A percentile compares a stretch with the other conserved stretches of the same genome.
These are phyloP conservation scores for Electrona antarctica DNA, from an alignment of 2,113 vertebrate genomes.

Conservation along the genomic window DNA sequence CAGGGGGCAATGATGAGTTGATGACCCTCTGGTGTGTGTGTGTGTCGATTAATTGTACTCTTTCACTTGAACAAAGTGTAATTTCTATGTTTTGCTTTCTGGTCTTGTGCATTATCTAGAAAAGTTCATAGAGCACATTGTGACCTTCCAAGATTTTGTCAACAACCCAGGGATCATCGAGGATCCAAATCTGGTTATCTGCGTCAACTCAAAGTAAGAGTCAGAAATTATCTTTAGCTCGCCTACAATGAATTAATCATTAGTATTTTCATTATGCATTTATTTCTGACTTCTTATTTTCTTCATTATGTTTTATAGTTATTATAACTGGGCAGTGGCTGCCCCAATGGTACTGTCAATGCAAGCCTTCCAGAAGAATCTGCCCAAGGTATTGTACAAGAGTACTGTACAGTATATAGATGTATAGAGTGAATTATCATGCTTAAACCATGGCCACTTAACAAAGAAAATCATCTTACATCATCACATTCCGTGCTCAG, in stretches of 20 bases:
- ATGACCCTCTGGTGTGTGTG: neutral
- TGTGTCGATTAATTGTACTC: neutral
- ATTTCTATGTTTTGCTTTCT: neutral
- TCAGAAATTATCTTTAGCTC: neutral
- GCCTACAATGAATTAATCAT: neutral
- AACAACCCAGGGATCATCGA: conserved; percentile 89
- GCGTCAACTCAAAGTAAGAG: conserved; percentile 89
- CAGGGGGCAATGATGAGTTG: no score
- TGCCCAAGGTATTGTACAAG: conserved; percentile 85
- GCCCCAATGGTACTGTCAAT: conserved; percentile 92
- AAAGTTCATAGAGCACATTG: conserved; percentile 85
- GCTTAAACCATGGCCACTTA: neutral
- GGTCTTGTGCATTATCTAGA: conserved; percentile 69
- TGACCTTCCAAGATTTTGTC: conserved; percentile 88
- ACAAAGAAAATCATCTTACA: neutral
- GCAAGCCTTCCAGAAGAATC: conserved; percentile 90
- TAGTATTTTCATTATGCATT: neutral
- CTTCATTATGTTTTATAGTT: conserved; percentile 73
- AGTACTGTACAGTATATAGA: no score
- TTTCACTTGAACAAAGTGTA: neutral
- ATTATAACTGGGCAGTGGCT: conserved; percentile 96
- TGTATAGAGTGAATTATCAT: neutral
- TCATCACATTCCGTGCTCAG: no score
- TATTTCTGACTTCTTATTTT: neutral
- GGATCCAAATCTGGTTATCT: conserved; percentile 91